Conservation (phyloP, 2,888 invertebrate genomes). For the Branchipolynoe longqiensis region DNA sequence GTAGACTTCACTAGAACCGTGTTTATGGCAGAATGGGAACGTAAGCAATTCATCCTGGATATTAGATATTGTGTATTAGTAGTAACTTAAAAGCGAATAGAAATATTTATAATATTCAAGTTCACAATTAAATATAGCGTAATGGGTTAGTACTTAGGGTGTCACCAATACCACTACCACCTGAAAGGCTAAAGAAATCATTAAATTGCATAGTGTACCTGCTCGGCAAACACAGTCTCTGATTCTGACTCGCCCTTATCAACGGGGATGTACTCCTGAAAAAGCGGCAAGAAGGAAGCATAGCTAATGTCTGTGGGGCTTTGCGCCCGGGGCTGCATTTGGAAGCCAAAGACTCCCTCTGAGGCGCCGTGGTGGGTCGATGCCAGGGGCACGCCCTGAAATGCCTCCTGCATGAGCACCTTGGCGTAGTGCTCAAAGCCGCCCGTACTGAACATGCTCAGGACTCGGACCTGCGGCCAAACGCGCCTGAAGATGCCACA, state of each 20-base stretch:
- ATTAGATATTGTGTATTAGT: too few relatives aligned
- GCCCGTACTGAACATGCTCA: slow-evolving; percentile 5
- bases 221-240: background rate
- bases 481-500: background rate
- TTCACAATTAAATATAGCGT: background rate
- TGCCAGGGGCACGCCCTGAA: background rate
- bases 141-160: background rate
- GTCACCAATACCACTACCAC: background rate
- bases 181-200: too few relatives aligned
- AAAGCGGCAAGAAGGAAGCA: background rate
- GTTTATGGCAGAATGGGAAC: too few relatives aligned
- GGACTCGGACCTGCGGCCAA: background rate
- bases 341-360: slow-evolving; percentile 19
- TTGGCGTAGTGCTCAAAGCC: slow-evolving; percentile 12
- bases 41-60: too few relatives aligned
- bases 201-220: too few relatives aligned
- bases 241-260: slow-evolving; percentile 9
- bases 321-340: background rate
- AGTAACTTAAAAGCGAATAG: too few relatives aligned
- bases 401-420: background rate
- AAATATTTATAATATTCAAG: background rate
- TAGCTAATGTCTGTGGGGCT: background rate
- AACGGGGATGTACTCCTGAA: slow-evolving; percentile 8
- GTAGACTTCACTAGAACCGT: too few relatives aligned
- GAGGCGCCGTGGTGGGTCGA: background rate